Evolutionary conservation across 1,140 invertebrate genomes (phyloP), one percentile per base, ranked within the genome.

Genomic region (Campoletis sonorensis): DNA sequence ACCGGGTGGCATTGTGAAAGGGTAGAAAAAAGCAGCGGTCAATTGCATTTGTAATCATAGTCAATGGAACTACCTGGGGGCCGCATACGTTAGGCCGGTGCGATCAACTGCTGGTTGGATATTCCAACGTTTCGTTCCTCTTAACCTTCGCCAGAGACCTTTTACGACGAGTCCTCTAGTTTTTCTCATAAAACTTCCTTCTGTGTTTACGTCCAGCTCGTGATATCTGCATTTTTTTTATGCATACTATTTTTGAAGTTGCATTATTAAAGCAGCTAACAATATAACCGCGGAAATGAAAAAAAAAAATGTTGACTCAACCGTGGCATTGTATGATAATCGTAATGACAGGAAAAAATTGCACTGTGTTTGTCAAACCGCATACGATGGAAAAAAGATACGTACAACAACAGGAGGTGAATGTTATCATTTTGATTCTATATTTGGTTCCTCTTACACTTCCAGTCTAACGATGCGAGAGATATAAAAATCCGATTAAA

Each of bases 11-110:
- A 7, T 23, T 33, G 21, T 8, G 18, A 27, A 70, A 4, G 23
- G 68, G 40, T 67, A 67, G 77, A 78, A 64, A 81, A 81, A 81
- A 81, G 73, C 80, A 49, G 30, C 27, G 67, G 30, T 70, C 30
- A 70, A 70, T 27, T 33, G 67, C n/a, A 30, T 37, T 70, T 30
- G 67, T 70, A 15, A 70, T 37, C 30, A 33, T 18, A 4, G 67
- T 70, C 7, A 33, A 16, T 70, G n/a, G 33, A 70, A 70, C 67
- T 70, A 70, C 16, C 67, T 16, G 33, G 30, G 30, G 11, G 0
- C 30, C n/a, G 27, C 67, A 33, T 21, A 70, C 13, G 30, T 27
- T 70, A 30, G 67, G 33, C 30, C 37, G 30, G 13, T 18, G 67
- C 26, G 67, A 70, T 70, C 64, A 68, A 68, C 67, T 30, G 67